phyloP scores from a whole-genome alignment of 2,797 vertebrate genomes.

The Ficedula albicollis region DNA sequence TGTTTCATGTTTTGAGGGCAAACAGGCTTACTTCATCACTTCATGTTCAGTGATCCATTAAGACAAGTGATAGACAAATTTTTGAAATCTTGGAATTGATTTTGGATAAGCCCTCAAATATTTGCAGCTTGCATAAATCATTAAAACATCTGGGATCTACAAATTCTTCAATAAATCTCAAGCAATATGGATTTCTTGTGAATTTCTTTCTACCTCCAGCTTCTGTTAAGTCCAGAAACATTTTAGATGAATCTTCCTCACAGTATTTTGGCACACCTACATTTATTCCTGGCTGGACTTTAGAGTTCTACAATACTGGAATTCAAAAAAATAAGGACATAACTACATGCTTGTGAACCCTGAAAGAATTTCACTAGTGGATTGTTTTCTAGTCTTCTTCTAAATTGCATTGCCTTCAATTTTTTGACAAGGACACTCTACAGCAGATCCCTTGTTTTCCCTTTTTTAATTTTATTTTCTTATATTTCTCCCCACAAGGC shows the following conservation, averaged over 20 bases:
- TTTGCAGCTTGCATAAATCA: conserved; percentile 1
- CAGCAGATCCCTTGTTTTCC: not conserved
- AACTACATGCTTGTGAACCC: not conserved
- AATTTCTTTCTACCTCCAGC: not conserved
- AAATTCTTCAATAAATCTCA: not conserved
- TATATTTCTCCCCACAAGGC: not conserved
- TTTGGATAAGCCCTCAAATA: not conserved
- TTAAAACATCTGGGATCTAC: conserved; percentile 3
- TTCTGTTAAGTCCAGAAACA: conserved; percentile 29
- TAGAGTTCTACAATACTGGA: not conserved
- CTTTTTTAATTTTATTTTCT: not conserved
- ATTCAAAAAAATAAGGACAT: not conserved
- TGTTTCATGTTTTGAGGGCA: not conserved
- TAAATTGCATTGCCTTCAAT: not conserved
- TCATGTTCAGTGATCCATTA: not conserved
- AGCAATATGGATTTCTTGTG: conserved; percentile 19
- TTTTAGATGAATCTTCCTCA: conserved; percentile 6
- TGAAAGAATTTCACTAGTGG: not conserved
- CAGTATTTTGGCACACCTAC: conserved; percentile 7
- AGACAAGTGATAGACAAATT: not conserved
- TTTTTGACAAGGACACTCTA: not conserved
- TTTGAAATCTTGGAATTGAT: not conserved
- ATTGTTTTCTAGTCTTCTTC: not conserved
- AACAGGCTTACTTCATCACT: not conserved
- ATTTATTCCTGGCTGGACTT: not conserved